Conservation (phyloP, 2,888 invertebrate species). For the Alloscopus bannaensis region DNA sequence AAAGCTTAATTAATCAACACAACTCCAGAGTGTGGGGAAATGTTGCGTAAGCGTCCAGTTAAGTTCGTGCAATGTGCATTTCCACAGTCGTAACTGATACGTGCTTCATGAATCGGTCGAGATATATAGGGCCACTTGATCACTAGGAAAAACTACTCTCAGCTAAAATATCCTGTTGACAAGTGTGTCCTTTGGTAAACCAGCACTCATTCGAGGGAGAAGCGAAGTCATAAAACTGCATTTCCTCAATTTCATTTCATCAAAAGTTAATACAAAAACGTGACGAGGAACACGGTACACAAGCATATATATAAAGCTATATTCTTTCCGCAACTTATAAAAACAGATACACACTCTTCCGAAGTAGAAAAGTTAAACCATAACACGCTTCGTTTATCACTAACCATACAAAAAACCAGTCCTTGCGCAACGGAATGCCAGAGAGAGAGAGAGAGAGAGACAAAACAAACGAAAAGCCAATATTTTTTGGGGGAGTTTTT, state of each 20-base stretch:
- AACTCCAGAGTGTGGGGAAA: background rate
- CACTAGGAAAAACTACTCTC: slow-evolving; percentile 40
- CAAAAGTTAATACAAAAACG: slow-evolving; percentile 53
- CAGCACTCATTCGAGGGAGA: slow-evolving; percentile 14
- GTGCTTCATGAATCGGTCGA: slow-evolving; percentile 10
- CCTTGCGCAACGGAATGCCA: slow-evolving; percentile 62
- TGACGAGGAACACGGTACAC: no score
- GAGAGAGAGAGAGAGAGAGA: slow-evolving; percentile 37
- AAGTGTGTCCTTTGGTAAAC: background rate
- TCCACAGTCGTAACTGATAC: slow-evolving; percentile 43
- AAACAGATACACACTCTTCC: slow-evolving; percentile 23
- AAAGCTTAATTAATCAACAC: slow-evolving; percentile 57
- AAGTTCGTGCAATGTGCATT: slow-evolving; percentile 23
- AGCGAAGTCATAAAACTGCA: slow-evolving; percentile 72
- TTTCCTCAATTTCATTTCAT: slow-evolving; percentile 73
- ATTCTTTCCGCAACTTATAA: background rate
- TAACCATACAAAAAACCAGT: slow-evolving; percentile 33
- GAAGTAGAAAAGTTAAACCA: no score
- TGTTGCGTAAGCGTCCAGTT: slow-evolving; percentile 29
- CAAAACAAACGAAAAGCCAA: slow-evolving; percentile 39
- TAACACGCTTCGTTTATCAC: slow-evolving; percentile 53
- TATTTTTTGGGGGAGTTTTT: slow-evolving; percentile 52
- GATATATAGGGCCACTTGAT: slow-evolving; percentile 52
- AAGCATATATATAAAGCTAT: no score
- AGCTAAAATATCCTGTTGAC: background rate